Evolutionary conservation across 2,888 invertebrate genomes (phyloP), one percentile per base, ranked within the genome.

Genomic region (Tridacna gigas): DNA sequence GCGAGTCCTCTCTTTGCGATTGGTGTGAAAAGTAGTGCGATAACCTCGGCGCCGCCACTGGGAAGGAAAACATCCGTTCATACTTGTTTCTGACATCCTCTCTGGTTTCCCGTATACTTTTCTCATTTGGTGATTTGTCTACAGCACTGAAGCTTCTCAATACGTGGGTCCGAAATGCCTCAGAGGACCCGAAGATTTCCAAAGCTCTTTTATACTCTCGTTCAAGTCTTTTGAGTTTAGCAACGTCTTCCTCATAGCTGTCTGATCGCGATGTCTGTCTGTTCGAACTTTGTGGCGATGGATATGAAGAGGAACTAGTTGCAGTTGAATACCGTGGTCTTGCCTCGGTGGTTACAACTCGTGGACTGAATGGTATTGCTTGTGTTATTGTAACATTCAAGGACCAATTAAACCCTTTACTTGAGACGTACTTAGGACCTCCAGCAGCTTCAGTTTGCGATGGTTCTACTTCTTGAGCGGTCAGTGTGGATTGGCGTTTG

Each of bases 111-210:
- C 83, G 77, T 20, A 89, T 89, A 3, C 88, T 89, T 9, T 84
- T 82, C 60, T 90, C 89, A 56, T 89, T 89, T 11, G 90, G 90
- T 0, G 90, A 90, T 22, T 83, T 78, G 11, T 89, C 89, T 13
- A 88, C 83, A 13, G 85, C 83, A 61, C 90, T 90, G 12, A 88
- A 77, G 28, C 83, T 80, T 25, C 79, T 66, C 4, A 77, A 37
- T 4, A 81, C 61, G 4, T 75, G 77, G 28, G 85, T 60, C 48
- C 86, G 47, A 7, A 81, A 56, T 37, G 67, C 67, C 20, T 84
- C 80, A 18, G 84, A 56, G 18, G 51, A 77, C 26, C 80, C 78
- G 37, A 79, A 83, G 18, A 79, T 77, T 66, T 82, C 77, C 48
- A 82, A 77, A 4, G 87, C 84, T 47, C 83, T 74, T 22, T 76